These are phyloP conservation scores for Gymnocephalus cernua DNA, from an alignment of 2,113 vertebrate genomes.

Conservation along the genomic window DNA sequence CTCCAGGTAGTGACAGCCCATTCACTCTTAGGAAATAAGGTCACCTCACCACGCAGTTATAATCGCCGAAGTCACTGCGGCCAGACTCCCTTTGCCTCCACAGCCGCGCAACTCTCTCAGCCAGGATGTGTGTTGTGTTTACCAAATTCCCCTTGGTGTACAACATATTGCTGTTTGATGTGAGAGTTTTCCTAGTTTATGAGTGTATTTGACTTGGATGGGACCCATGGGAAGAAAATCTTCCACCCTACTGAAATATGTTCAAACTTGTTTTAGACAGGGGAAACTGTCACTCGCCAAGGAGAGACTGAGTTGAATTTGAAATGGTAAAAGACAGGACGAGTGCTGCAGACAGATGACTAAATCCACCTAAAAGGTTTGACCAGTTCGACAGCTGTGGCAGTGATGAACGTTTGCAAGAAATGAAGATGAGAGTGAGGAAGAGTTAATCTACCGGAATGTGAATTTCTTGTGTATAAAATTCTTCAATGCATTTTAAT, in stretches of 20 bases:
- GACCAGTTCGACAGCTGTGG: neutral
- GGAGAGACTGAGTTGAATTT: constrained; percentile 47
- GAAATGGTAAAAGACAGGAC: constrained; percentile 45
- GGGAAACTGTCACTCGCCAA: constrained; percentile 71
- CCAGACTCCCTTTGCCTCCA: constrained; percentile 45
- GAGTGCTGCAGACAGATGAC: constrained; percentile 40
- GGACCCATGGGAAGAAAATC: constrained; percentile 77
- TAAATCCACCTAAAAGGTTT: constrained; percentile 13
- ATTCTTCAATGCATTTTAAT: neutral
- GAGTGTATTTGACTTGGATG: constrained; percentile 82
- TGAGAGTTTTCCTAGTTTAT: constrained; percentile 81
- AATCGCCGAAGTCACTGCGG: constrained; percentile 68
- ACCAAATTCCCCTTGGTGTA: constrained; percentile 73
- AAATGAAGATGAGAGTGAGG: neutral
- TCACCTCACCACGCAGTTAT: constrained; percentile 64
- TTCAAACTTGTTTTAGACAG: constrained; percentile 74
- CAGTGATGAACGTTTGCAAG: neutral
- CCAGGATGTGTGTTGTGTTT: constrained; percentile 80
- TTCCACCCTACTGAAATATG: constrained; percentile 77
- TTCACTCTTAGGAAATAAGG: constrained; percentile 81
- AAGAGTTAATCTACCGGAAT: neutral
- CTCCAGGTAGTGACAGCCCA: constrained; percentile 73
- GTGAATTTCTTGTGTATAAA: neutral
- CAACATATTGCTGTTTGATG: constrained; percentile 80
- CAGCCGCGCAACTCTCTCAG: constrained; percentile 59